Conservation (phyloP, 2,113 vertebrate genomes). For the Puma concolor region DNA sequence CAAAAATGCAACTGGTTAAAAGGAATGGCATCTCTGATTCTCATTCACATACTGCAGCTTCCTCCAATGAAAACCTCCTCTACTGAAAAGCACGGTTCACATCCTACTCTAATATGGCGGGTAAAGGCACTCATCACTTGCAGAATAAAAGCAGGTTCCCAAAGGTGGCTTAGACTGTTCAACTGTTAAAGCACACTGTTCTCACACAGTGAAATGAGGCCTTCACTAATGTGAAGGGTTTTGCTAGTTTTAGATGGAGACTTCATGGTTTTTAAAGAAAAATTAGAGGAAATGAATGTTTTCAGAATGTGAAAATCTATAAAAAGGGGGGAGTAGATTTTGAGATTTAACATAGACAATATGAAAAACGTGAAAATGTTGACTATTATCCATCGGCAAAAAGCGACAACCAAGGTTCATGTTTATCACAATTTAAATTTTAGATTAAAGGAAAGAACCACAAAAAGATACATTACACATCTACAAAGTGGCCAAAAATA, state of each 20-base stretch:
- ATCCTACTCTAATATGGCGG: background rate
- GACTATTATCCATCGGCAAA: background rate
- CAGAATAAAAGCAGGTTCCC: background rate
- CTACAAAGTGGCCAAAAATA: background rate
- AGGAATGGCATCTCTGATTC: background rate
- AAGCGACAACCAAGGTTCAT: background rate
- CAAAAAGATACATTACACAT: background rate
- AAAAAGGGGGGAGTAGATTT: background rate
- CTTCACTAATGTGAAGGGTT: background rate
- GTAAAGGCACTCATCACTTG: background rate
- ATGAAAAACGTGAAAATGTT: background rate
- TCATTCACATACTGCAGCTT: background rate
- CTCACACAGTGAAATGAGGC: background rate
- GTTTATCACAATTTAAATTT: constrained; percentile 7
- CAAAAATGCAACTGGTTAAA: background rate
- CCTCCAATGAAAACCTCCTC: background rate
- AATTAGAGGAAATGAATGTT: constrained; percentile 3
- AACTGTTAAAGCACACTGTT: background rate
- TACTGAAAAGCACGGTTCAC: background rate
- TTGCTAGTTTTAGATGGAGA: background rate
- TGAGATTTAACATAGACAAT: background rate
- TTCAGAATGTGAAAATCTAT: constrained; percentile 5
- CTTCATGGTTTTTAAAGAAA: constrained; percentile 42
- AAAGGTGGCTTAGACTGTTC: background rate
- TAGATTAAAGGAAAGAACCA: constrained; percentile 10